Evolutionary conservation across 2,888 invertebrate species (phyloP), one percentile per base, ranked within the genome.

Genomic region (Tethea ocularis): DNA sequence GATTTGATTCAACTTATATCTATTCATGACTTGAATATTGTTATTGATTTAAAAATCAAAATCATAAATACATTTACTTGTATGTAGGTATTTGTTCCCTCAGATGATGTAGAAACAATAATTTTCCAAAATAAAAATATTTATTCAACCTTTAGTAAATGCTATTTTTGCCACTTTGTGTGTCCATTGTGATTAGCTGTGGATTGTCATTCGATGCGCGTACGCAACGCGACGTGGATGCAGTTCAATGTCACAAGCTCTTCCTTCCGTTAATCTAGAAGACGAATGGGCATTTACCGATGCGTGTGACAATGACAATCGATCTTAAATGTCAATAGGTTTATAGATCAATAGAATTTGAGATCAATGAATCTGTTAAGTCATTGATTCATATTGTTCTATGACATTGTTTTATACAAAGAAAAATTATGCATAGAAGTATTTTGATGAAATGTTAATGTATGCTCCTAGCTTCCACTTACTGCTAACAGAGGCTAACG

Each of bases 181-280:
- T 67, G 61, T 58, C 59, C 57, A 54, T 58, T 57, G 56, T 57
- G 61, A 70, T 63, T 58, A 69, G 55, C 62, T 57, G 63, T 67
- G 66, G 62, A 77, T 86, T 82, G 74, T 36, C 46, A 86, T 82
- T 80, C 85, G 52, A 55, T 52, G 58, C 74, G 71, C 76, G 77
- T 70, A 55, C 67, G 67, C 65, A 56, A 52, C 29, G 60, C 57
- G 77, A 79, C 75, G 79, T 76, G 78, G 57, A 62, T 69, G 67
- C 71, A 68, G 69, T 70, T 71, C 83, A 83, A 82, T 81, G 82
- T 63, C 76, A 67, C 57, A 46, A 24, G 59, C 58, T 77, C 83
- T 89, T 90, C 90, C 90, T 90, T 89, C 90, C 90, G 89, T 88
- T 89, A 87, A 68, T 81, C 69, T 73, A 71, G 69, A 69, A 76